These are phyloP conservation scores for Vidua chalybeata DNA, from an alignment of 2,113 vertebrate species.

Conservation along the genomic window DNA sequence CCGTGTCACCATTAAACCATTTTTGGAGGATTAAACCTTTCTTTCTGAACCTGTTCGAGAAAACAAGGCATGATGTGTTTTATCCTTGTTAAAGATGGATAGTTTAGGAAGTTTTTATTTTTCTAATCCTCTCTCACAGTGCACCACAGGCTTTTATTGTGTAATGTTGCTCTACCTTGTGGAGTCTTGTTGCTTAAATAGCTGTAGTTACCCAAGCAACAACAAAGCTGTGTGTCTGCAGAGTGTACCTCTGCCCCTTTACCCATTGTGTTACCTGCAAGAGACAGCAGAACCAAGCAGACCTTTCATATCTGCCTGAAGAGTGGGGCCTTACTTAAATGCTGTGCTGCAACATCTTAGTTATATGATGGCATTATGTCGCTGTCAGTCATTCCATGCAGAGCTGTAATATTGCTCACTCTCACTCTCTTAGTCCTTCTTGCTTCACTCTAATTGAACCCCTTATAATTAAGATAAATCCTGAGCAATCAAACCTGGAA, in stretches of 20 bases:
- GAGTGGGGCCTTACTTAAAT: neutral
- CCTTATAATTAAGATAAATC: constrained; percentile 61
- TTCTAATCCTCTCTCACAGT: neutral
- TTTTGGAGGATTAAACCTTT: neutral
- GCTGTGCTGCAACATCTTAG: neutral
- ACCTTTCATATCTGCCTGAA: constrained; percentile 12
- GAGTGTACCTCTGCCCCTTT: neutral
- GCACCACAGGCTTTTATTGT: neutral
- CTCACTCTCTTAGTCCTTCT: constrained; percentile 7
- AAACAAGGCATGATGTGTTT: neutral
- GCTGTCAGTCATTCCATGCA: neutral
- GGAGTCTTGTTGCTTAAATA: constrained; percentile 24
- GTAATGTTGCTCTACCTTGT: neutral
- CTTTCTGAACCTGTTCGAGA: neutral
- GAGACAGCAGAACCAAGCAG: constrained; percentile 20
- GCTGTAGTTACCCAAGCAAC: constrained; percentile 6
- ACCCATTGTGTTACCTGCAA: neutral
- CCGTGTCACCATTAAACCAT: neutral
- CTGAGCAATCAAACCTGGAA: constrained; percentile 61
- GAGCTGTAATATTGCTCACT: neutral
- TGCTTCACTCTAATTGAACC: constrained; percentile 42
- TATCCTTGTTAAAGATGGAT: neutral
- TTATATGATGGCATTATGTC: constrained; percentile 17
- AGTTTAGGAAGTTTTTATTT: constrained; percentile 31
- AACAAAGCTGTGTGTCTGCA: neutral